phyloP scores from a whole-genome alignment of 1,140 invertebrate species.

The Temnothorax nylanderi region DNA sequence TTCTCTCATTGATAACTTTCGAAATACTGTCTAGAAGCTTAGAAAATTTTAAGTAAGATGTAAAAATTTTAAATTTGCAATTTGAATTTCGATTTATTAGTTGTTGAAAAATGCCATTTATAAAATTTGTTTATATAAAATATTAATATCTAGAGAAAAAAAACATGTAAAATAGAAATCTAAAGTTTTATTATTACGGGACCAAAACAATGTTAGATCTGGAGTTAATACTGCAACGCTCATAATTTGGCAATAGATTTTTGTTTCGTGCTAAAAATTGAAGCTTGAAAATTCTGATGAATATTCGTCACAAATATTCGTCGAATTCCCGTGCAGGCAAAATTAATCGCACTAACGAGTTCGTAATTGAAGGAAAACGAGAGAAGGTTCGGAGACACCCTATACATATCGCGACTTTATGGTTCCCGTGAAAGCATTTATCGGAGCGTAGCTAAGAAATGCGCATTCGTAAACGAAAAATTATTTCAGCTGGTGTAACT shows the following conservation, averaged over 20 bases:
- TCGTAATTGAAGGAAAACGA: neutral
- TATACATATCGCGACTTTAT: neutral
- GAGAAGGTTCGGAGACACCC: neutral
- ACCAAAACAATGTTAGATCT: neutral
- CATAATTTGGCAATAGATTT: neutral
- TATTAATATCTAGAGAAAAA: neutral
- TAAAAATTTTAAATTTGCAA: neutral
- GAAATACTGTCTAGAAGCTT: neutral
- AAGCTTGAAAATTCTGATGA: neutral
- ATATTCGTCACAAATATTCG: neutral
- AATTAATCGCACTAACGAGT: neutral
- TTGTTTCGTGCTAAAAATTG: neutral
- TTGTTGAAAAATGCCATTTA: neutral
- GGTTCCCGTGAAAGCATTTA: conserved; percentile 43
- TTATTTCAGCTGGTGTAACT: conserved; percentile 19
- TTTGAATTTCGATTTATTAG: neutral
- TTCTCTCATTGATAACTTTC: neutral
- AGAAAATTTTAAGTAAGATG: neutral
- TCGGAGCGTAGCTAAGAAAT: conserved; percentile 28
- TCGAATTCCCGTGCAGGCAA: neutral
- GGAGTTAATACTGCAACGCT: neutral
- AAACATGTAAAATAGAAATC: neutral
- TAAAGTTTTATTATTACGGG: neutral
- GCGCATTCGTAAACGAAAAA: conserved; percentile 55
- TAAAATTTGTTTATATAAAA: neutral